phyloP scores from a whole-genome alignment of 2,797 vertebrate species.

The Graptemys geographica region DNA sequence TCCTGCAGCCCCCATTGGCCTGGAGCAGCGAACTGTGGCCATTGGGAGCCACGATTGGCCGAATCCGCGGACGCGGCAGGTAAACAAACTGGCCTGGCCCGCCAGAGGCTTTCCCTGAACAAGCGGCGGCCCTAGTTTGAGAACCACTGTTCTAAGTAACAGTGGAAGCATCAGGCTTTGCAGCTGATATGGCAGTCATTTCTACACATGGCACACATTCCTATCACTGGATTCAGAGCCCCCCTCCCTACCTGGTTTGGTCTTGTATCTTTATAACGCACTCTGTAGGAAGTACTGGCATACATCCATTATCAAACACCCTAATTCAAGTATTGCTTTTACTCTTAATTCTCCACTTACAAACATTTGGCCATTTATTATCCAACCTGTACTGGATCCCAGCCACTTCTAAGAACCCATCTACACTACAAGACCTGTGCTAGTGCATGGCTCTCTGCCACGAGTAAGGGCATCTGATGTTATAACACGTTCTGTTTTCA shows the following conservation, averaged over 20 bases:
- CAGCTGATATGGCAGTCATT: background rate
- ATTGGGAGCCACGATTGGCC: too few relatives aligned
- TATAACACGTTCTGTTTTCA: background rate
- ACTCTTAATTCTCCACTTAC: background rate
- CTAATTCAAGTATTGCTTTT: background rate
- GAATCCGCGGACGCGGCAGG: too few relatives aligned
- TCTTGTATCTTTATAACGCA: background rate
- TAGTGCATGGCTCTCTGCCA: background rate
- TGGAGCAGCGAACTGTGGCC: too few relatives aligned
- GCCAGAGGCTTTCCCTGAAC: too few relatives aligned
- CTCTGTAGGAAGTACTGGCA: background rate
- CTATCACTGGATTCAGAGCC: background rate
- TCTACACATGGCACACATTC: background rate
- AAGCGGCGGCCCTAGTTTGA: too few relatives aligned
- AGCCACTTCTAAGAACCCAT: background rate
- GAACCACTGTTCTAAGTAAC: background rate
- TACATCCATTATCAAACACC: background rate
- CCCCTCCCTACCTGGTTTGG: rapidly evolving
- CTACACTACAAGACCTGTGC: rapidly evolving
- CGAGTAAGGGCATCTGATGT: background rate
- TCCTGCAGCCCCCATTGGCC: too few relatives aligned
- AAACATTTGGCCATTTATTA: background rate
- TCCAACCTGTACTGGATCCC: rapidly evolving
- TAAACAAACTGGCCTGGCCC: too few relatives aligned
- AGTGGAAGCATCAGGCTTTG: background rate